Percentiles rank a stretch among this genome's conserved stretches.
Conservation (phyloP, 2,888 invertebrate species). For the Glomeris marginata region DNA sequence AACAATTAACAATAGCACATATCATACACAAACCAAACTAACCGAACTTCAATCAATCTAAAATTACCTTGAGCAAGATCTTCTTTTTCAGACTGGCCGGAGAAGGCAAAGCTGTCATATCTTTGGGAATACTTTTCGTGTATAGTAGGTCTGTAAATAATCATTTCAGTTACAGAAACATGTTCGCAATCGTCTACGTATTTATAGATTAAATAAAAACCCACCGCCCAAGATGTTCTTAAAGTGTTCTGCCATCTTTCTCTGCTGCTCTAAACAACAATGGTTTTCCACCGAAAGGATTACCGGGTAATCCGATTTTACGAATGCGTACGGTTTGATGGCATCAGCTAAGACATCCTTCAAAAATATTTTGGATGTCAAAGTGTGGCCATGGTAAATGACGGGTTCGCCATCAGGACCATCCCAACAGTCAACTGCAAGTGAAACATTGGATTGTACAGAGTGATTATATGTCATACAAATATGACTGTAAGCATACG, state of each 20-base stretch:
- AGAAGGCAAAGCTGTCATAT: slow-evolving; percentile 31
- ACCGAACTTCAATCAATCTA: slow-evolving; percentile 1
- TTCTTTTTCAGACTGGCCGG: slow-evolving; percentile 34
- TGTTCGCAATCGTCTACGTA: no score
- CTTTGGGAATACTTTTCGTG: slow-evolving; percentile 29
- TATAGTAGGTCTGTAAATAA: slow-evolving; percentile 30
- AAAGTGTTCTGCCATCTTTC: slow-evolving; percentile 31
- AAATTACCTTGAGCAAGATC: slow-evolving; percentile 34
- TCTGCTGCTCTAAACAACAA: slow-evolving; percentile 32
- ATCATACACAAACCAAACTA: not conserved
- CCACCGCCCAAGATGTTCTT: slow-evolving; percentile 32
- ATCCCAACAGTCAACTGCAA: slow-evolving; percentile 45
- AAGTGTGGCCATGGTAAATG: slow-evolving; percentile 41
- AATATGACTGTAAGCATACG: slow-evolving; percentile 31
- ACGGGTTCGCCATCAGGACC: slow-evolving; percentile 38
- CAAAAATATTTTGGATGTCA: slow-evolving; percentile 34
- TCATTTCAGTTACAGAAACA: slow-evolving; percentile 3
- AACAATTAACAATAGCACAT: not conserved
- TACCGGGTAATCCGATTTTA: slow-evolving; percentile 30
- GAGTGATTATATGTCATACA: slow-evolving; percentile 1
- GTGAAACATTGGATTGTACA: slow-evolving; percentile 1
- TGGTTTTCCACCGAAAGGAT: slow-evolving; percentile 39
- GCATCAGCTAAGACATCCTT: slow-evolving; percentile 33
- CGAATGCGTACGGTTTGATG: slow-evolving; percentile 35
- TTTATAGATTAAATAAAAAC: slow-evolving; percentile 13